These are phyloP conservation scores for Prionace glauca DNA, from an alignment of 2,797 vertebrate species.

Conservation along the genomic window DNA sequence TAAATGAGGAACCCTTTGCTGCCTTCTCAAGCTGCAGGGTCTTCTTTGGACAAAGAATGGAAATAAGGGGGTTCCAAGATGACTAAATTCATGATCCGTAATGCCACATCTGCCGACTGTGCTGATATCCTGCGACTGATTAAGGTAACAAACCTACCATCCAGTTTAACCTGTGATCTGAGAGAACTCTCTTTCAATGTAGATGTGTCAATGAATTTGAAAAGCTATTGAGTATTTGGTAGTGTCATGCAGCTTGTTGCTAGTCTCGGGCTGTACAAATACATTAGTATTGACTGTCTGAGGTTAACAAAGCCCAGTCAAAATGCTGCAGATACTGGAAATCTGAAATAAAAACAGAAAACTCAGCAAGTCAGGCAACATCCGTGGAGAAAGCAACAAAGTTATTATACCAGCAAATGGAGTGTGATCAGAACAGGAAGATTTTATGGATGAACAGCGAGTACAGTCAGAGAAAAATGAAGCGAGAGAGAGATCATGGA, in stretches of 20 bases:
- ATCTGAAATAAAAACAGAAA: neutral
- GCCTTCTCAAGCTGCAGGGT: neutral
- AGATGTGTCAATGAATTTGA: neutral
- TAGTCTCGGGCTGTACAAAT: neutral
- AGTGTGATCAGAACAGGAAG: neutral
- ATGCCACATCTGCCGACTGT: conserved; percentile 62
- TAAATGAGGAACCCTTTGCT: neutral
- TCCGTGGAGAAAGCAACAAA: neutral
- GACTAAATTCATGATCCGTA: conserved; percentile 43
- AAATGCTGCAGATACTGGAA: neutral
- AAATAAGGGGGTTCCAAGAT: neutral
- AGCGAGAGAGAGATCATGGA: too few relatives aligned
- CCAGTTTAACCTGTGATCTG: neutral
- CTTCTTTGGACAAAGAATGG: neutral
- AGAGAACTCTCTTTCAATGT: neutral
- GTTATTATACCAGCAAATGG: neutral
- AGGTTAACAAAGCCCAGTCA: neutral
- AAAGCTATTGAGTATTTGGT: neutral
- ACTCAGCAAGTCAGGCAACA: neutral
- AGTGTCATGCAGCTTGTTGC: neutral
- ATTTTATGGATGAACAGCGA: neutral
- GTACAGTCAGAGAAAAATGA: neutral
- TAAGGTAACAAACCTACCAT: conserved; percentile 56
- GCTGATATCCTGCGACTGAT: conserved; percentile 66
- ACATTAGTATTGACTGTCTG: neutral